These are phyloP conservation scores for Lasaia peninsularis DNA, from an alignment of 1,140 invertebrate genomes.

Conservation along the genomic window DNA sequence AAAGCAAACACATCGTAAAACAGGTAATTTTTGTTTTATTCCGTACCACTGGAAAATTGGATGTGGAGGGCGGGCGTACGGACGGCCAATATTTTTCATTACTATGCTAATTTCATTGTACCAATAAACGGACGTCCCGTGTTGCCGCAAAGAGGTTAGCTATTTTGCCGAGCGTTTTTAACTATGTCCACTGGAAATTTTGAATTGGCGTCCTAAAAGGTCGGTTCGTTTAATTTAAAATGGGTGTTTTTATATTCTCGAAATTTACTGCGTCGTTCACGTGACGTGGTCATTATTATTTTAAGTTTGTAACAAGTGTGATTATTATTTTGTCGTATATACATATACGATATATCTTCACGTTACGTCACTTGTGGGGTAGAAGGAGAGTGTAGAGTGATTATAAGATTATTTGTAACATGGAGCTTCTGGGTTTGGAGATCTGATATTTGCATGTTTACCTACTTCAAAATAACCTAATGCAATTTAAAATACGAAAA, in stretches of 20 bases:
- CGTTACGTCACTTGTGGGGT: too few species aligned
- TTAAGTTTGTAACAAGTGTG: too few species aligned
- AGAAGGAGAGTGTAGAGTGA: too few species aligned
- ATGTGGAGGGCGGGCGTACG: constrained; percentile 38
- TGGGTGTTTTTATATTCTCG: constrained; percentile 30
- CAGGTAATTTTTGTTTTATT: constrained; percentile 44
- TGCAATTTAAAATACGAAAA: too few species aligned
- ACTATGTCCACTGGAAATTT: constrained; percentile 62
- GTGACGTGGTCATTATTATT: too few species aligned
- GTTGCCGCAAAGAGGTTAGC: constrained; percentile 60
- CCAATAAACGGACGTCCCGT: constrained; percentile 59
- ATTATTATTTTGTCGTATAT: too few species aligned
- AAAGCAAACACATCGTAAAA: constrained; percentile 12
- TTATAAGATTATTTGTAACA: too few species aligned
- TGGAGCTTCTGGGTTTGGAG: too few species aligned
- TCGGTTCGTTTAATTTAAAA: constrained; percentile 61
- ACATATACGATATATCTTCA: too few species aligned
- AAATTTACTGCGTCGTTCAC: too few species aligned
- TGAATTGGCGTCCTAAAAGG: constrained; percentile 59
- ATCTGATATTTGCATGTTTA: too few species aligned
- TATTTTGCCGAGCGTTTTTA: constrained; percentile 58
- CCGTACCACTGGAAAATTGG: constrained; percentile 50
- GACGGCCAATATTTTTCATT: constrained; percentile 71
- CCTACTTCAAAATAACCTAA: too few species aligned
- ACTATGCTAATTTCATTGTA: constrained; percentile 73